Conservation (phyloP, 92 coral and sea anemone species). For the Phenganax stokvisi region DNA sequence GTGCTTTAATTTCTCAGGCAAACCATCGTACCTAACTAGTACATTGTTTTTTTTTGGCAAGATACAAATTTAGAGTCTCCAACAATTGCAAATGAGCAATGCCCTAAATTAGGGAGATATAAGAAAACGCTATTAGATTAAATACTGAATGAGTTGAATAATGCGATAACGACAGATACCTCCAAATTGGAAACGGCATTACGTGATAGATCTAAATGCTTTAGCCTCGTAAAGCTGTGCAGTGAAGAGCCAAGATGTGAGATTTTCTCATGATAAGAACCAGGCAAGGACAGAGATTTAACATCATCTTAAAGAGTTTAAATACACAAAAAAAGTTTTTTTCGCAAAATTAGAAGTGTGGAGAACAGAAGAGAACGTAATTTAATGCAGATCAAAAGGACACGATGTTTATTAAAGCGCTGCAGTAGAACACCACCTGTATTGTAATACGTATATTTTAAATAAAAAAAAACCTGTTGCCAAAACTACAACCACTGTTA, state of each 20-base stretch:
- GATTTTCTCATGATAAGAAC: constrained; percentile 88
- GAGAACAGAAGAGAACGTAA: no score
- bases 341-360: no score
- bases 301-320: constrained; percentile 68
- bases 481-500: not conserved
- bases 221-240: constrained; percentile 74
- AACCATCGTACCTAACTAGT: not conserved
- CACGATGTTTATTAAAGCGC: no score
- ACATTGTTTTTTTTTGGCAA: constrained; percentile 24
- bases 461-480: no score
- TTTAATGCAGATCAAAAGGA: no score
- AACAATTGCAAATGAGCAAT: constrained; percentile 59
- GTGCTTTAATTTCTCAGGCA: not conserved
- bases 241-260: constrained; percentile 70
- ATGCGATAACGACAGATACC: constrained; percentile 43
- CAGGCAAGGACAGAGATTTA: constrained; percentile 85
- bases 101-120: constrained; percentile 52
- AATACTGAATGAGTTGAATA: not conserved
- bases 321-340: no score
- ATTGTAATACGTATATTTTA: no score
- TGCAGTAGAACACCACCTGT: no score
- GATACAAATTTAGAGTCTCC: constrained; percentile 91
- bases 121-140: not conserved
- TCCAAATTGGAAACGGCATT: constrained; percentile 64
- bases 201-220: constrained; percentile 82